phyloP scores from a whole-genome alignment of 1,140 invertebrate genomes.

The Dufourea novaeangliae region DNA sequence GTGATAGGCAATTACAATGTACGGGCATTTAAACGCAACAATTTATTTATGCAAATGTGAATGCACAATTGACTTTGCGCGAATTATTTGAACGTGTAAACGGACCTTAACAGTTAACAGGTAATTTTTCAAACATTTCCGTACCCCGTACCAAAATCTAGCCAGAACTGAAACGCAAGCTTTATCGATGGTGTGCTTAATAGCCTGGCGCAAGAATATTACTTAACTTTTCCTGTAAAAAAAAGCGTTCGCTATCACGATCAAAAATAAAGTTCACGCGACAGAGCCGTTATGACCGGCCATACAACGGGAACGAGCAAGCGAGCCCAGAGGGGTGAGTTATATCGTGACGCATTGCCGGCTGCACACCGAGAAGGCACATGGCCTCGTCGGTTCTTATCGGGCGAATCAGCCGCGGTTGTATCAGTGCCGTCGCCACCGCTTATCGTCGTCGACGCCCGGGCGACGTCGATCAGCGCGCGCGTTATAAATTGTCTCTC shows the following conservation, averaged over 20 bases:
- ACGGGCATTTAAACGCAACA: too few species aligned
- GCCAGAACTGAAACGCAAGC: too few species aligned
- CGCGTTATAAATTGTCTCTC: slow-evolving; percentile 59
- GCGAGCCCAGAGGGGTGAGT: slow-evolving; percentile 32
- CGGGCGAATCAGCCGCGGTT: slow-evolving; percentile 42
- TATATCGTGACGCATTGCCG: slow-evolving; percentile 66
- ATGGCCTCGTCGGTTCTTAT: slow-evolving; percentile 54
- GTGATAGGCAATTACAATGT: too few species aligned
- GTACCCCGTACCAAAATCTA: too few species aligned
- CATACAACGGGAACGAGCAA: background rate
- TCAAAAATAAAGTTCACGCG: slow-evolving; percentile 44
- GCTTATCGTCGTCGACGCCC: slow-evolving; percentile 41
- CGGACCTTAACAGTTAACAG: too few species aligned
- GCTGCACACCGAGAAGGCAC: slow-evolving; percentile 41
- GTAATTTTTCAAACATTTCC: too few species aligned
- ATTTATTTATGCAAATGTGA: too few species aligned
- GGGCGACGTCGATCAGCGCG: slow-evolving; percentile 53
- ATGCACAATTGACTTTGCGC: too few species aligned
- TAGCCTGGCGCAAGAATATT: background rate
- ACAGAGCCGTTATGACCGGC: slow-evolving; percentile 29
- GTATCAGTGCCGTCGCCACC: slow-evolving; percentile 44
- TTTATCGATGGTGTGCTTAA: too few species aligned
- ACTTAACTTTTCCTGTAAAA: background rate
- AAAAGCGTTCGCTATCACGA: slow-evolving; percentile 9
- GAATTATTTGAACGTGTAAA: too few species aligned